Conservation (phyloP, 1,140 invertebrate species). For the Meloidogyne chitwoodi region DNA sequence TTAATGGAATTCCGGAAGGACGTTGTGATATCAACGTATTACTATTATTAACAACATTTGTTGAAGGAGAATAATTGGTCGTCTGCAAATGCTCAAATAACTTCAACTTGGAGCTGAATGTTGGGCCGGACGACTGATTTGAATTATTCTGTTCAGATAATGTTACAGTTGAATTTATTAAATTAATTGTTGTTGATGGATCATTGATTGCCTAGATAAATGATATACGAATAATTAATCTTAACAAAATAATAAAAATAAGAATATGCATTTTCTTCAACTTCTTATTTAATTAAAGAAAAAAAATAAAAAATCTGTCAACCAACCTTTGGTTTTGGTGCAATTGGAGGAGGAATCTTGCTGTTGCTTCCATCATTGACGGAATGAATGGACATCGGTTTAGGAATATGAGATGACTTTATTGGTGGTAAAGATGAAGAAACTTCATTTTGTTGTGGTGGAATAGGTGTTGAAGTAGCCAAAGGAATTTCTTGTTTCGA, state of each 20-base stretch:
- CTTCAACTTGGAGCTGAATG: constrained; percentile 23
- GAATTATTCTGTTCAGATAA: neutral
- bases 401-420: constrained; percentile 27
- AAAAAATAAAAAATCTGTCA: neutral
- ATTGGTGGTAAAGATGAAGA: neutral
- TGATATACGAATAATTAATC: too few relatives aligned
- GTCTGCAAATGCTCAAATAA: constrained; percentile 2
- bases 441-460: neutral
- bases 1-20: constrained; percentile 25
- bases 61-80: neutral
- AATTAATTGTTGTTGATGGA: neutral
- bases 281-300: too few relatives aligned
- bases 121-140: constrained; percentile 7
- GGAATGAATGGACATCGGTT: constrained; percentile 4
- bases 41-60: neutral
- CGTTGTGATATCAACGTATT: neutral
- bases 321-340: constrained; percentile 33
- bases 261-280: too few relatives aligned
- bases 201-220: neutral
- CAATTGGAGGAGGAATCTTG: constrained; percentile 25
- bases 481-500: constrained; percentile 9
- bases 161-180: neutral
- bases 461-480: constrained; percentile 34
- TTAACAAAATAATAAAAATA: too few relatives aligned
- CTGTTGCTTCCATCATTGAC: neutral